Base-by-base conservation (phyloP, 2,113 vertebrate genomes). In the Paraplagusia blochii region DNA sequence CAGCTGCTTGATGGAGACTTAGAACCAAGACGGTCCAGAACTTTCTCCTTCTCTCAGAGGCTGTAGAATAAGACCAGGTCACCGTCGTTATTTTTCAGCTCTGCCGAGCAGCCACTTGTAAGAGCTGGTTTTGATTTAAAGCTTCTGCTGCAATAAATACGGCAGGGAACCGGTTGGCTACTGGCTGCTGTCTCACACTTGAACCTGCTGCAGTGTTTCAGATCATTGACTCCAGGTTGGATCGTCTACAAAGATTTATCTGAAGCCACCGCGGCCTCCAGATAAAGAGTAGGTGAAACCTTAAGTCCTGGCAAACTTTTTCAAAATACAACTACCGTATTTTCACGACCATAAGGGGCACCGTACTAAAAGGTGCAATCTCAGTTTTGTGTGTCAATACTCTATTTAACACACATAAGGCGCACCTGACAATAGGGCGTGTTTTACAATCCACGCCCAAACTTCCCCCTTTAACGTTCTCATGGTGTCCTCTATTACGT, bases 101-200 rank as follows among this genome's bases (percentile, higher is more conserved):
- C 51, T 54, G 51, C 51, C 10, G n/a, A 1, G 36, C 42, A 61
- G 65, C 51, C 40, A 1, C 73, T 78, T 78, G 64, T 77, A 77
- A 66, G 51, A 70, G 61, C 47, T 13, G 44, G 72, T 76, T 66
- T 69, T 73, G 74, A 85, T 82, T 82, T 79, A 83, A 63, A 63
- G 60, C 71, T 48, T 61, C 50, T 11, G 22, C 19, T 15, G 73
- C 64, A 40, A 77, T 84, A 85, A 82, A 85, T 84, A 81, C 73
- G 68, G 34, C 44, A 60, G 58, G 45, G 69, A 73, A 79, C 79
- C 69, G 49, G 58, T 44, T 46, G 53, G 55, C 62, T 43, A 52
- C 60, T 58, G 47, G 75, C 68, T 1, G 34, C 50, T 69, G 74
- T 63, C 63, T 44, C 8, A 11, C 2, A 13, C 43, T 56, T 66